Conservation (phyloP, 2,797 vertebrate species). For the Darevskia mixta region DNA sequence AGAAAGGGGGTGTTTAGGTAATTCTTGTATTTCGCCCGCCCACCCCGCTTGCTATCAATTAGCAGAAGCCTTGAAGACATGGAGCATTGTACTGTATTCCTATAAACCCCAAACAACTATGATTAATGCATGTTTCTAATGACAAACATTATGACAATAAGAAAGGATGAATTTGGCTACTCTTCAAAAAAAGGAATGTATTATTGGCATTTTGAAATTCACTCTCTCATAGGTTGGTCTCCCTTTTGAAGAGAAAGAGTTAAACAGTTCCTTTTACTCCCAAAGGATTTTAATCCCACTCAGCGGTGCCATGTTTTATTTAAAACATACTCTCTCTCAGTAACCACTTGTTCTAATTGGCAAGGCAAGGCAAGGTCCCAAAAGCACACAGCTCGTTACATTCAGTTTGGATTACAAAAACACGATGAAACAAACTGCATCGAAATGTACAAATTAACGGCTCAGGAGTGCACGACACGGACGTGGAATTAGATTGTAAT, state of each 20-base stretch:
- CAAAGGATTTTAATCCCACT: conserved; percentile 64
- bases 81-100: conserved; percentile 11
- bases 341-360: conserved; percentile 86
- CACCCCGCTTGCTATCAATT: neutral
- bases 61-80: conserved; percentile 33
- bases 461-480: conserved; percentile 74
- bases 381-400: conserved; percentile 83
- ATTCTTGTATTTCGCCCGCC: neutral
- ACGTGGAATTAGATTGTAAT: conserved; percentile 80
- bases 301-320: conserved; percentile 83
- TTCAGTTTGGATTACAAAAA: conserved; percentile 85
- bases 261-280: conserved; percentile 73
- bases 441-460: conserved; percentile 84
- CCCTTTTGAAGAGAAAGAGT: conserved; percentile 69
- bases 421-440: conserved; percentile 83
- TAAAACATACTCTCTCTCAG: conserved; percentile 81
- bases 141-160: conserved; percentile 39
- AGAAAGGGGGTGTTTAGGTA: conserved; percentile 32
- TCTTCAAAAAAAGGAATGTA: conserved; percentile 38
- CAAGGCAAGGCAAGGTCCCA: conserved; percentile 81
- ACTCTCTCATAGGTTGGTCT: conserved; percentile 28
- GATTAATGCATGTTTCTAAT: neutral
- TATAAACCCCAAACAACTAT: neutral
- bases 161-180: conserved; percentile 40
- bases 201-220: neutral